Base-by-base conservation (phyloP, 2,888 invertebrate species). In the Thumatha senex region DNA sequence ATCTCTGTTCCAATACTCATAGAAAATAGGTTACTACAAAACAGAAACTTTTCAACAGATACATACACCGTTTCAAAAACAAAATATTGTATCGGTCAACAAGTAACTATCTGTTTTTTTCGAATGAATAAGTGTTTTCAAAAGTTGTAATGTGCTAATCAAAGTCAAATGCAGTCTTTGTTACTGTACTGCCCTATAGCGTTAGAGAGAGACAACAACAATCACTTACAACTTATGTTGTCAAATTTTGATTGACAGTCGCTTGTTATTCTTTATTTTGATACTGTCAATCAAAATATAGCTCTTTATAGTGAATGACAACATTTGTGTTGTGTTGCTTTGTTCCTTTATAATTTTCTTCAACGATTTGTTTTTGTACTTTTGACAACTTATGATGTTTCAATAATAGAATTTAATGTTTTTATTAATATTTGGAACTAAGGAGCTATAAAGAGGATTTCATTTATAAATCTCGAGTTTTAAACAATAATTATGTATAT, bases 231-330 rank as follows among this genome's bases (percentile, higher is more conserved):
- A 15, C 13, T 38, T 11, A 30, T 31, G 7, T 42, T 44, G 49
- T 49, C 42, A 40, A 29, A 30, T 43, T 39, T 14, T 34, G 18
- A 49, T 44, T 49, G 49, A 49, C 49, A 44, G 38, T 13, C 5
- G 42, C 44, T 34, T 44, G 18, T 24, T 24, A 4, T 5, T 24
- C 3, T 24, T 24, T 24, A 24, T 24, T 24, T 4, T 24, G 18
- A 24, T 24, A 24, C 18, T 24, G 18, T 24, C 18, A 24, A 24
- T 24, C 18, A 24, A 24, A 24, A 24, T 24, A 39, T 40, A 44
- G 39, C 49, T 43, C 39, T 44, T 47, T 48, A n/a, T 36, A 13
- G 10, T 34, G 44, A 10, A 10, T 44, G 39, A 44, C 44, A 34
- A 12, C 29, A 34, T 40, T 24, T 38, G 36, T 31, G 2, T 14